A percentile compares a stretch with the other conserved stretches of the same genome.
These are phyloP conservation scores for Leptopilina syphax DNA, from an alignment of 2,888 invertebrate genomes.

Conservation along the genomic window DNA sequence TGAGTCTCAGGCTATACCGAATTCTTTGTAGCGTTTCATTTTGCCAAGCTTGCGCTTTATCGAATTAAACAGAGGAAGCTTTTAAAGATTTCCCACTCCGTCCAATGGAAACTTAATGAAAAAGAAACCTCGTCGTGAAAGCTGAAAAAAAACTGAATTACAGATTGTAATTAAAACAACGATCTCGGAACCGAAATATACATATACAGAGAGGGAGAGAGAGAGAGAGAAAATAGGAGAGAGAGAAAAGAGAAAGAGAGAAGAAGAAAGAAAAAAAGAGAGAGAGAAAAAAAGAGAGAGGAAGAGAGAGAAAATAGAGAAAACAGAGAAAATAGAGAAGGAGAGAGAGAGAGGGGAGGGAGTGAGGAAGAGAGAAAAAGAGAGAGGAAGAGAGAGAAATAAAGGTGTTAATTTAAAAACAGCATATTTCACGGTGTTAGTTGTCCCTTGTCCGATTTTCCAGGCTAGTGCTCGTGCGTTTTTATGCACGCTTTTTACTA, in stretches of 20 bases:
- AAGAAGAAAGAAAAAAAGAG: neutral
- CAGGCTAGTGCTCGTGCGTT: slow-evolving; percentile 36
- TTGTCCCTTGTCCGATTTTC: slow-evolving; percentile 31
- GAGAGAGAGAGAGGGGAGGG: too few species aligned
- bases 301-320: neutral
- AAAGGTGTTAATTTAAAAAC: slow-evolving; percentile 28
- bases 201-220: too few species aligned
- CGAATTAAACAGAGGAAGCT: slow-evolving; percentile 9
- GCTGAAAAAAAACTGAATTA: neutral
- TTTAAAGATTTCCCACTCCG: slow-evolving; percentile 7
- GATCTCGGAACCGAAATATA: neutral
- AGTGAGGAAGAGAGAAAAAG: neutral
- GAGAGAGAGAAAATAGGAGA: neutral
- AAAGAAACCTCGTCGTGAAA: slow-evolving; percentile 14
- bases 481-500: slow-evolving; percentile 54
- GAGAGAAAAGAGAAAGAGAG: neutral
- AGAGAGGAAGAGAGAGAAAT: neutral
- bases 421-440: slow-evolving; percentile 8
- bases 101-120: neutral
- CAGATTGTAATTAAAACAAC: slow-evolving; percentile 17
- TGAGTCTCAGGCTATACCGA: neutral
- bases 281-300: neutral
- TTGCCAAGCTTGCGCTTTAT: slow-evolving; percentile 20
- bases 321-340: too few species aligned
- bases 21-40: slow-evolving; percentile 17